Evolutionary conservation across 1,140 invertebrate genomes (phyloP), one percentile per base, ranked within the genome.

Genomic region (Drosophila pachea): DNA sequence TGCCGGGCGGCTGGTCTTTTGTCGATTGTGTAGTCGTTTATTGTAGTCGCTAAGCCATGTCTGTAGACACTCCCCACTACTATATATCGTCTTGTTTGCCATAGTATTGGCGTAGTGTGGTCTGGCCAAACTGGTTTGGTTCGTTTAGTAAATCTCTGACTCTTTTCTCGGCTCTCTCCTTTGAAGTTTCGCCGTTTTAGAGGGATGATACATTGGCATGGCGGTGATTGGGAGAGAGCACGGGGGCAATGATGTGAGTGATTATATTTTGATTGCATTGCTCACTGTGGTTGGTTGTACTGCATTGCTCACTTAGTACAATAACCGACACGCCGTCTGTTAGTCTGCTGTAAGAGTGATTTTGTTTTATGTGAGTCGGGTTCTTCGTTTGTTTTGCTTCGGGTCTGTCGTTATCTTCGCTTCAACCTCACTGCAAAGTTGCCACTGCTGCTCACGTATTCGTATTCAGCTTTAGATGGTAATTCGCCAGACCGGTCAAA

Each of bases 181-280:
- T 86, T 86, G 81, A 86, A 77, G 82, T 86, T 86, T 81, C 65
- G 76, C 81, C 81, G 82, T 86, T 84, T 78, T 62, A 72, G 77
- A 81, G 81, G 81, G 81, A 81, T 86, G 81, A 86, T 86, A 83
- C 79, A 83, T 84, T 78, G 76, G 82, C 81, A 77, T 86, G 74
- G 82, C 76, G 81, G 81, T 84, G 81, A 84, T 86, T 81, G 81
- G 81, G 73, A 84, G 81, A 81, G 81, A 86, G 81, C 82, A 86
- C 82, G 82, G 81, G 81, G 81, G 82, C 81, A 86, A 84, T 86
- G 81, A 86, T 86, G 81, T 86, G 81, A 86, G 81, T 86, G 81
- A 86, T 86, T 86, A 86, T 86, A 86, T 86, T 86, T 86, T 86
- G 81, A 86, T 86, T 86, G 81, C 79, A 84, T 84, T 86, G 79